phyloP scores from a whole-genome alignment of 2,888 invertebrate species.

The Hetaerina titia region DNA sequence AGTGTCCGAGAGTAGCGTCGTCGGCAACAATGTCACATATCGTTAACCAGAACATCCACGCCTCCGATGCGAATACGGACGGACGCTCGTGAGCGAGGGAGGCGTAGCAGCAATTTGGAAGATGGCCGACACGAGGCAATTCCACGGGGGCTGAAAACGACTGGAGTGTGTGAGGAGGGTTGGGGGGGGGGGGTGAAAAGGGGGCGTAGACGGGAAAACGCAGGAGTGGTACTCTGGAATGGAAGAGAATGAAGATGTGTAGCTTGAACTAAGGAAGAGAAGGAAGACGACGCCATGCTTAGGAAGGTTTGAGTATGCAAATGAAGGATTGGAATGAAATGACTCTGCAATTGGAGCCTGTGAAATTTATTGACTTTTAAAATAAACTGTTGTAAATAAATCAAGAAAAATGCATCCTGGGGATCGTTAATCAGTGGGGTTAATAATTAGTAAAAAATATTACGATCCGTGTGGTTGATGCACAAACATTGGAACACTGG shows the following conservation, averaged over 20 bases:
- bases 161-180: neutral
- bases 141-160: neutral
- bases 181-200: neutral
- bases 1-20: neutral
- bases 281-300: neutral
- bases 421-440: neutral
- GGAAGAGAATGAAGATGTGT: neutral
- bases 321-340: neutral
- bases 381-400: neutral
- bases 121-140: constrained; percentile 28
- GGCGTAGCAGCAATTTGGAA: constrained; percentile 54
- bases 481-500: neutral
- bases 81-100: neutral
- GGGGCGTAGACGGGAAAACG: neutral
- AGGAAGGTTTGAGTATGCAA: constrained; percentile 1
- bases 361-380: neutral
- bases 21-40: neutral
- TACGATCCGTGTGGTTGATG: neutral
- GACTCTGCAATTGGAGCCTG: neutral
- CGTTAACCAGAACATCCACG: constrained; percentile 30
- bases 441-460: neutral
- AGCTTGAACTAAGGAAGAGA: neutral
- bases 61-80: neutral
- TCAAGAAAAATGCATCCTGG: neutral
- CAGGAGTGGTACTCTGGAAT: neutral